Percentiles rank a stretch among this genome's conserved stretches.
These are phyloP conservation scores for Dryas iulia DNA, from an alignment of 1,140 invertebrate genomes.

Conservation along the genomic window DNA sequence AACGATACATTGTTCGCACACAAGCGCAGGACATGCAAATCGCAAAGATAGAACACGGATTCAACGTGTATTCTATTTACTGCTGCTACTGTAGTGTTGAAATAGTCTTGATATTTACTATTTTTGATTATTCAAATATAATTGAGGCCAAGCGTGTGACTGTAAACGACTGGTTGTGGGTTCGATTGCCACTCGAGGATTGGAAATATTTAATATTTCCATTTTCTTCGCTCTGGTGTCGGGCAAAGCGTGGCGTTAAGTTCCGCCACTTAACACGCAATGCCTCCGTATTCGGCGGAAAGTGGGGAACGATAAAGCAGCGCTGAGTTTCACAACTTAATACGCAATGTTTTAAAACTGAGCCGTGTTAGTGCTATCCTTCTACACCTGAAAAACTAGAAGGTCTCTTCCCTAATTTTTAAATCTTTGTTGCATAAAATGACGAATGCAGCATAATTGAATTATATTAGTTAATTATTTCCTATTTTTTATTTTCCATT, in stretches of 20 bases:
- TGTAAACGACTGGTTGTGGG: too few species aligned
- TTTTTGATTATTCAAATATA: background rate
- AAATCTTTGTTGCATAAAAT: too few species aligned
- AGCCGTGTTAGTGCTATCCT: too few species aligned
- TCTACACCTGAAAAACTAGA: too few species aligned
- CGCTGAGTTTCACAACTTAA: too few species aligned
- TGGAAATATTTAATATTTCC: background rate
- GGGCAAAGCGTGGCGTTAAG: background rate
- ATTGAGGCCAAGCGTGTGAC: background rate
- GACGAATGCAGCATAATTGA: too few species aligned
- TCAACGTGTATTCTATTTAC: constrained; percentile 71
- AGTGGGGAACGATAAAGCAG: too few species aligned
- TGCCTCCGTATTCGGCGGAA: background rate
- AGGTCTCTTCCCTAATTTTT: too few species aligned
- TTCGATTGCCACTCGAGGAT: background rate
- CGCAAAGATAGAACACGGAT: constrained; percentile 64
- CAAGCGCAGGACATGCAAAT: constrained; percentile 61
- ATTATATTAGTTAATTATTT: too few species aligned
- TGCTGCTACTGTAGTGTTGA: constrained; percentile 48
- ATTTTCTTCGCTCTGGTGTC: background rate
- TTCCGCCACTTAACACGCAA: background rate
- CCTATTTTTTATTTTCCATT: too few species aligned
- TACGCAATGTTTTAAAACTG: too few species aligned
- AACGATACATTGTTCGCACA: constrained; percentile 32
- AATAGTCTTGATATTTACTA: constrained; percentile 48